Conservation (phyloP, 2,888 invertebrate species). For the Aporophyla lueneburgensis region DNA sequence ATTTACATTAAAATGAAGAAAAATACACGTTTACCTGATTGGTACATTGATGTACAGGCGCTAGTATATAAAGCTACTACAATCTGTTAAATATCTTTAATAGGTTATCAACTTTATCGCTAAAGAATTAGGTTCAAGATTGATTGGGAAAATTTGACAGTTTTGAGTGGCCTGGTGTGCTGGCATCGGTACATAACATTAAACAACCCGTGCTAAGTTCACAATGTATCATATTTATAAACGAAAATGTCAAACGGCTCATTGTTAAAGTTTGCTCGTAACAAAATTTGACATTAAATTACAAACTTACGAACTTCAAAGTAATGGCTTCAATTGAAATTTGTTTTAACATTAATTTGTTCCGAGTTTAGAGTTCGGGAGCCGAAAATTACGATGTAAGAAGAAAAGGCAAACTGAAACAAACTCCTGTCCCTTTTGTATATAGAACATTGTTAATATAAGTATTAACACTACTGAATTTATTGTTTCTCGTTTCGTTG, state of each 20-base stretch:
- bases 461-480: slow-evolving; percentile 46
- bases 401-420: slow-evolving; percentile 51
- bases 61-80: too few relatives aligned
- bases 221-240: slow-evolving; percentile 59
- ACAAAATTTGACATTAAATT: slow-evolving; percentile 79
- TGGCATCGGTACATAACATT: slow-evolving; percentile 37
- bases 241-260: slow-evolving; percentile 64
- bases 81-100: too few relatives aligned
- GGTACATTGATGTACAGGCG: slow-evolving; percentile 8
- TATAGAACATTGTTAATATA: slow-evolving; percentile 44
- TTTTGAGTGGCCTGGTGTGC: too few relatives aligned
- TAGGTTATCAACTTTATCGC: too few relatives aligned
- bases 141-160: too few relatives aligned
- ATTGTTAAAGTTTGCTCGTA: slow-evolving; percentile 72
- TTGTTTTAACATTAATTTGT: slow-evolving; percentile 80
- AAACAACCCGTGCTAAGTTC: slow-evolving; percentile 31
- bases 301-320: slow-evolving; percentile 78
- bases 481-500: slow-evolving; percentile 42
- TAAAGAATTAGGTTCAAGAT: too few relatives aligned
- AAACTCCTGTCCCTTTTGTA: slow-evolving; percentile 53
- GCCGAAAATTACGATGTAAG: slow-evolving; percentile 61
- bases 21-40: slow-evolving; percentile 15
- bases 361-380: slow-evolving; percentile 67
- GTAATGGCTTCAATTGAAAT: slow-evolving; percentile 78
- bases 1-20: slow-evolving; percentile 19